Conservation (phyloP, 92 coral and sea anemone genomes). For the Porites divaricata region DNA sequence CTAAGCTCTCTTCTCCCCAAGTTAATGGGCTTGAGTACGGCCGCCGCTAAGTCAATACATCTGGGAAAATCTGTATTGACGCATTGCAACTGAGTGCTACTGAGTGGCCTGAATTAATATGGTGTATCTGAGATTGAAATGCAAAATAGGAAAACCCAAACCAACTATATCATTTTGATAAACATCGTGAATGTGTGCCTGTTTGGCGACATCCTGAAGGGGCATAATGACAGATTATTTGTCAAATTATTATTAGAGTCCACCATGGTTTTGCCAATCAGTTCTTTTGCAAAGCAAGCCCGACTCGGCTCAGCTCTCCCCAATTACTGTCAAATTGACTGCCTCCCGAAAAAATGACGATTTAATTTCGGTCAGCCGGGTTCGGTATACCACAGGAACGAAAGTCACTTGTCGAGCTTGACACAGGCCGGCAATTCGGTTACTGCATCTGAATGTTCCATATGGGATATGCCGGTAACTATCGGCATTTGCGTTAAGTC, state of each 20-base stretch:
- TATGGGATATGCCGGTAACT: too few species aligned
- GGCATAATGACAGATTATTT: slow-evolving; percentile 10
- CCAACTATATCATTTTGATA: not conserved
- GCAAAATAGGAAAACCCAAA: not conserved
- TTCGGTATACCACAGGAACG: too few species aligned
- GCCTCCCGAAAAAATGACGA: too few species aligned
- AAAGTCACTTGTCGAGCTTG: too few species aligned
- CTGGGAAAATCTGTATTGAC: not conserved
- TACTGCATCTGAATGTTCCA: too few species aligned
- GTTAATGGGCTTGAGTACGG: not conserved
- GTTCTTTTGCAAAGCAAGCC: too few species aligned
- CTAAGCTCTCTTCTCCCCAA: not conserved
- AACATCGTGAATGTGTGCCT: not conserved
- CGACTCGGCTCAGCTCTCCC: too few species aligned
- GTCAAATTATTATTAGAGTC: not conserved
- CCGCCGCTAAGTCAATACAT: not conserved
- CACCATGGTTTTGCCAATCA: too few species aligned
- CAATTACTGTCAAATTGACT: too few species aligned
- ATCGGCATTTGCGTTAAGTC: too few species aligned
- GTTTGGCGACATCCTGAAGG: slow-evolving; percentile 5
- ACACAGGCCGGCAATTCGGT: too few species aligned
- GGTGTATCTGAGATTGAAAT: not conserved
- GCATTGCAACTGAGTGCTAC: not conserved
- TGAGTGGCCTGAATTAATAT: not conserved
- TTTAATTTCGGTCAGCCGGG: too few species aligned